Evolutionary conservation across 92 coral and sea anemone species (phyloP).

Genomic region (Isaurus tuberculatus): DNA sequence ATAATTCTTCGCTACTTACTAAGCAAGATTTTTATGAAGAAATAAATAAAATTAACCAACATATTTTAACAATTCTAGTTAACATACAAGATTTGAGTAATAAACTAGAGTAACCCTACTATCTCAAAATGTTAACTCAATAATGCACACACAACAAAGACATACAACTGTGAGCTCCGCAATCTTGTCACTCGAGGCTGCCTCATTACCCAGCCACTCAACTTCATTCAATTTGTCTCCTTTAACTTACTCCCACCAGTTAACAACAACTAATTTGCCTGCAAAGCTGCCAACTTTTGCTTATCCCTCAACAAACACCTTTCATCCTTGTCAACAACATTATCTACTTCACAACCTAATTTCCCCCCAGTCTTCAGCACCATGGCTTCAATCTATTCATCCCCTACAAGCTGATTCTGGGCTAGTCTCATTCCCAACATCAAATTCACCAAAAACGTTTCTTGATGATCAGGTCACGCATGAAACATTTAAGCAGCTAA

Average conservation of each 20-base stretch:
- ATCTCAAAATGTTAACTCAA: conserved; percentile 6
- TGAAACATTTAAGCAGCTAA: background rate
- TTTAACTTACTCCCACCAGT: background rate
- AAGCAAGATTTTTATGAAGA: conserved; percentile 1
- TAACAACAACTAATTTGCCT: background rate
- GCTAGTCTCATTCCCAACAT: too few species aligned
- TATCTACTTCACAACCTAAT: too few species aligned
- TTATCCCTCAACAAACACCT: too few species aligned
- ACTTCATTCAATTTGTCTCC: background rate
- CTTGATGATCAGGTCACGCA: too few species aligned
- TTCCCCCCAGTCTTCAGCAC: too few species aligned
- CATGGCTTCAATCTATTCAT: too few species aligned
- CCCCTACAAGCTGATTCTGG: too few species aligned
- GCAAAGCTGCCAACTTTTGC: too few species aligned
- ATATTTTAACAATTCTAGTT: background rate
- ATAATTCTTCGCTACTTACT: conserved; percentile 1
- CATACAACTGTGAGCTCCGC: background rate
- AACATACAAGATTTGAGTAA: background rate
- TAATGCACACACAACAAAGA: conserved; percentile 21
- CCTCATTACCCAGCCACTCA: too few species aligned
- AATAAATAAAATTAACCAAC: conserved; percentile 13
- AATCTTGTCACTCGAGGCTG: too few species aligned
- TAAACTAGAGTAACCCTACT: background rate
- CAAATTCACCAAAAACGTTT: too few species aligned
- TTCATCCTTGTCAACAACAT: too few species aligned